A percentile compares a stretch with the other conserved stretches of the same genome.
Evolutionary conservation across 1,140 invertebrate species (phyloP).

Genomic region (Saccostrea cuccullata): DNA sequence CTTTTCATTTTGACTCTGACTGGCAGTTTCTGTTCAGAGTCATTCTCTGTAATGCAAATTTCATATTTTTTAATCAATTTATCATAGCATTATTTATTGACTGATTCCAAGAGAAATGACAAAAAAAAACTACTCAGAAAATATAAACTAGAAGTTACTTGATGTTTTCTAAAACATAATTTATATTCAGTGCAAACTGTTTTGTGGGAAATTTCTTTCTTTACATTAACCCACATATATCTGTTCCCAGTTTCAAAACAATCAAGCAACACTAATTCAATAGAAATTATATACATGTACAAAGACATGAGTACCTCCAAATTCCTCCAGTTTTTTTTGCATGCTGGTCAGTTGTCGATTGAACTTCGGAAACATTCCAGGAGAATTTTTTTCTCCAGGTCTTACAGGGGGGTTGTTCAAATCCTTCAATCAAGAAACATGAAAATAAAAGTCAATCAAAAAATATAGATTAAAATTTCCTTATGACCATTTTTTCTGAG

Average conservation of each 20-base stretch:
- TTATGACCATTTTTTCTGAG: too few relatives aligned
- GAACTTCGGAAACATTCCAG: slow-evolving; percentile 66
- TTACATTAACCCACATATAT: too few relatives aligned
- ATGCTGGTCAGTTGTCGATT: slow-evolving; percentile 56
- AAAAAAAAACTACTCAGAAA: not conserved
- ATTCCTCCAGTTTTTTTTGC: slow-evolving; percentile 41
- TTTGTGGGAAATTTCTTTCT: too few relatives aligned
- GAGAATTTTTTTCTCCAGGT: slow-evolving; percentile 26
- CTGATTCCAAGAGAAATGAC: not conserved
- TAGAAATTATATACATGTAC: not conserved
- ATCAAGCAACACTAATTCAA: too few relatives aligned
- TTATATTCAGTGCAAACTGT: too few relatives aligned
- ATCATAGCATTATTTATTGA: not conserved
- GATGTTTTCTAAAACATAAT: too few relatives aligned
- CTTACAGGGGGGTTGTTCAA: slow-evolving; percentile 66
- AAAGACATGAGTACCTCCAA: not conserved
- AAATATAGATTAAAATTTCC: too few relatives aligned
- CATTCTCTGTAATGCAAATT: not conserved
- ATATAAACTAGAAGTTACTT: too few relatives aligned
- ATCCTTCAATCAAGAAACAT: slow-evolving; percentile 51
- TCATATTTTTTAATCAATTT: not conserved
- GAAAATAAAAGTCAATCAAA: too few relatives aligned
- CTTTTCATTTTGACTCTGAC: slow-evolving; percentile 52
- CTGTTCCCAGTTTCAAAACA: too few relatives aligned
- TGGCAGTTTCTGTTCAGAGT: slow-evolving; percentile 19